A percentile compares a stretch with the other conserved stretches of the same genome.
phyloP scores from a whole-genome alignment of 2,113 vertebrate species.

The Himantopus leucocephalus region DNA sequence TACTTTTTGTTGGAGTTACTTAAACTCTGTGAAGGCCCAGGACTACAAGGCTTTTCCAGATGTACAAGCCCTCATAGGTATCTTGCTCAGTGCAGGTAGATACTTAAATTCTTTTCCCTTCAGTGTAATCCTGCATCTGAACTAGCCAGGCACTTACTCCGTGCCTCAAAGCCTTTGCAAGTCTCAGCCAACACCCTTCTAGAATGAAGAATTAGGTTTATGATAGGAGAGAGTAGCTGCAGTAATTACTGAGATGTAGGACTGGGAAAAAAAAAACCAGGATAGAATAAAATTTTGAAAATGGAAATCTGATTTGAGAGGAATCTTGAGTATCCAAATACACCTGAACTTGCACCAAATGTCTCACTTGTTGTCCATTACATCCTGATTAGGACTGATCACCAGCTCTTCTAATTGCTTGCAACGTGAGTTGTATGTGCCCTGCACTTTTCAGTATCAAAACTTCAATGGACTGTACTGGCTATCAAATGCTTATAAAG shows the following conservation, averaged over 20 bases:
- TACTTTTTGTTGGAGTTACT: neutral
- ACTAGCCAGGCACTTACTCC: neutral
- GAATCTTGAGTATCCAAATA: neutral
- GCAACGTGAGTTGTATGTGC: neutral
- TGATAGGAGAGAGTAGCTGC: neutral
- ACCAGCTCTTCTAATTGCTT: neutral
- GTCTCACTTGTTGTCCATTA: neutral
- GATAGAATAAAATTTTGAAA: neutral
- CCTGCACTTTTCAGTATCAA: neutral
- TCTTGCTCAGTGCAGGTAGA: neutral
- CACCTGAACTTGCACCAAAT: neutral
- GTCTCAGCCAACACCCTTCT: neutral
- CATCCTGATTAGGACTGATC: neutral
- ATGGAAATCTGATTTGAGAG: neutral
- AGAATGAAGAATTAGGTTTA: neutral
- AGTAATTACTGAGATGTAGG: neutral
- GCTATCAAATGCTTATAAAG: neutral
- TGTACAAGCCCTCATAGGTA: neutral
- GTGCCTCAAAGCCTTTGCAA: neutral
- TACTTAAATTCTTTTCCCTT: neutral
- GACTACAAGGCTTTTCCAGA: neutral
- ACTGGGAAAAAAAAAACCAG: neutral
- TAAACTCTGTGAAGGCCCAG: neutral
- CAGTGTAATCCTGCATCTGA: neutral
- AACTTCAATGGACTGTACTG: neutral